phyloP scores from a whole-genome alignment of 1,140 invertebrate genomes.

The Chironomus tepperi region DNA sequence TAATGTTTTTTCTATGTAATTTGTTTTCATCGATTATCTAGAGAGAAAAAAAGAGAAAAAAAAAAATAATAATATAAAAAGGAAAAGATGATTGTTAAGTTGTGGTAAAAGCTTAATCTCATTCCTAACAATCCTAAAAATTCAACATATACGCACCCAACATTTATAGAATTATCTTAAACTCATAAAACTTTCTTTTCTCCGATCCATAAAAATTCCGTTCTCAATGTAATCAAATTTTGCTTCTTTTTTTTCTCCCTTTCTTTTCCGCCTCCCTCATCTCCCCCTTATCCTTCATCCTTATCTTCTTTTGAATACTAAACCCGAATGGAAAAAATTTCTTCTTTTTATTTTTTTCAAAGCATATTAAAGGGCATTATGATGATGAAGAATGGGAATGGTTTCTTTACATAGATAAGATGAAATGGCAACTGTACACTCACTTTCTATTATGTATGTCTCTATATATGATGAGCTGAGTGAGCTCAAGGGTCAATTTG shows the following conservation, averaged over 20 bases:
- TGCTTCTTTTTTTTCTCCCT: not conserved
- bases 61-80: no score
- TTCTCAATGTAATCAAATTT: conserved; percentile 9
- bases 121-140: no score
- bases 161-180: conserved; percentile 15
- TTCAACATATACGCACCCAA: not conserved
- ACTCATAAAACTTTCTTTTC: conserved; percentile 8
- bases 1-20: conserved; percentile 14
- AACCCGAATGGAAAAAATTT: not conserved
- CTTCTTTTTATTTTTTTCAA: not conserved
- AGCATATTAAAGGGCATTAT: conserved; percentile 7
- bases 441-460: no score
- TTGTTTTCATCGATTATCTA: not conserved
- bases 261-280: not conserved
- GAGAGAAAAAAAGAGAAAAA: not conserved
- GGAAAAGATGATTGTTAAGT: no score
- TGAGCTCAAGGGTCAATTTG: no score
- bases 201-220: not conserved
- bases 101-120: no score
- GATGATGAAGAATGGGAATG: conserved; percentile 7
- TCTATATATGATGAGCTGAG: no score
- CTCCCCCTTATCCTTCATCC: not conserved
- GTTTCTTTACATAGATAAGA: not conserved
- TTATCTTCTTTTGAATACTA: not conserved
- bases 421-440: no score